Base-by-base conservation (phyloP, 1,140 invertebrate genomes). In the Danaus melanippus region DNA sequence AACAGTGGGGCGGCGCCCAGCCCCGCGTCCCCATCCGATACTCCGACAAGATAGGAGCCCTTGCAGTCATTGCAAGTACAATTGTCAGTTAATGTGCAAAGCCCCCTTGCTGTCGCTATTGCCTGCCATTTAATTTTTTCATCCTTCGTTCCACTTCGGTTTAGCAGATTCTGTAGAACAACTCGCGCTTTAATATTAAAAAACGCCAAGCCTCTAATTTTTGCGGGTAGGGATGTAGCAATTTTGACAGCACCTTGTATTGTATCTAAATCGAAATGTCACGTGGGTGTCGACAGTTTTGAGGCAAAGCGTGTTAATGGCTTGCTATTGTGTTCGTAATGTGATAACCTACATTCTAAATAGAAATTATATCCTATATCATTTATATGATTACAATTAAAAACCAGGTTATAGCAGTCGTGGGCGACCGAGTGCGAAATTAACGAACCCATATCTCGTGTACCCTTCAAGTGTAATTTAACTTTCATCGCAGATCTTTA, bases 101-200 rank as follows among this genome's bases (percentile, higher is more conserved):
- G 67, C 0, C 82, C 82, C 1, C 82, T 62, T 0, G 80, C 66
- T 0, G 79, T 84, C 3, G 82, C 82, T 2, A 85, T 85, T 2
- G 79, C 82, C 49, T 85, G 79, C 82, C 82, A 85, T 60, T 84
- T 84, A 40, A 82, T 76, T 46, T 84, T 73, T 44, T 85, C 80
- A 42, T 83, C 76, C 5, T 74, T 32, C 0, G 76, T 74, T 0
- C 82, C 75, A 32, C 69, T 76, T 52, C 71, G 63, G 50, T 52
- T 73, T 12, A 85, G 65, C 0, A 85, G 74, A 42, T 82, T 79
- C 82, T 85, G 66, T 8, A 52, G 62, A 60, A 45, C 17, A 51
- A 9, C 21, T 32, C 21, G 21, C 21, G 21, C 21, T 32, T 32
- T 32, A 32, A 32, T 32, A 17, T 44, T 4, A 53, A 44, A 17